Evolutionary conservation across 2,888 invertebrate genomes (phyloP).

Genomic region (Stenodera caucasica): DNA sequence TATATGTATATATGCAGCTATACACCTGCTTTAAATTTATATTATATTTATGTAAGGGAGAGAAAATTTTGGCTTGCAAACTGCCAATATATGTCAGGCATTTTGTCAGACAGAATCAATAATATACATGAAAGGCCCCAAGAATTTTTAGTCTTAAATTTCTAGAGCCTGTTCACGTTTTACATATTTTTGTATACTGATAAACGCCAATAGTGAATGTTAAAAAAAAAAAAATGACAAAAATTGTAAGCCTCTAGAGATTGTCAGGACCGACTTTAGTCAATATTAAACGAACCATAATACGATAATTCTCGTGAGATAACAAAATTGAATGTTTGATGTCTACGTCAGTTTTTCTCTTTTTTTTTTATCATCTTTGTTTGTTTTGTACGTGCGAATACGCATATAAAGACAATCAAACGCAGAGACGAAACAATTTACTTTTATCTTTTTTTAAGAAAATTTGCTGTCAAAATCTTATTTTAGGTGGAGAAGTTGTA

Average conservation of each 20-base stretch:
- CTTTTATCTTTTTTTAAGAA: too few relatives aligned
- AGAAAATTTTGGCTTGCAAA: slow-evolving; percentile 15
- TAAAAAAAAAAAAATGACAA: not conserved
- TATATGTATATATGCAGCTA: not conserved
- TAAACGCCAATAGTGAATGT: too few relatives aligned
- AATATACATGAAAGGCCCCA: slow-evolving; percentile 16
- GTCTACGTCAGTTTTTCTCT: not conserved
- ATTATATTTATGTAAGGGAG: not conserved
- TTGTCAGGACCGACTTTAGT: slow-evolving; percentile 1
- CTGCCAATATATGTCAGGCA: slow-evolving; percentile 25
- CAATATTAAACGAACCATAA: slow-evolving; percentile 8
- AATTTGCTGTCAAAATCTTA: too few relatives aligned
- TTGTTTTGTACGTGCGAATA: too few relatives aligned
- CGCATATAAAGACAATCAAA: not conserved
- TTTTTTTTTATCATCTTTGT: not conserved
- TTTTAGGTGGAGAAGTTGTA: too few relatives aligned
- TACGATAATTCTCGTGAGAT: not conserved
- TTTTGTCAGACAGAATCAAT: slow-evolving; percentile 27
- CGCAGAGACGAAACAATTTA: not conserved
- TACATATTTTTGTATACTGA: not conserved
- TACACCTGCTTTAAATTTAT: slow-evolving; percentile 26
- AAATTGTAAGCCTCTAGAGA: not conserved
- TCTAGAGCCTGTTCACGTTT: not conserved
- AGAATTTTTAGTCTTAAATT: not conserved
- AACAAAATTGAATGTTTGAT: slow-evolving; percentile 1